These are phyloP conservation scores for Centruroides sculpturatus DNA, from an alignment of 1,140 invertebrate species.

Conservation along the genomic window DNA sequence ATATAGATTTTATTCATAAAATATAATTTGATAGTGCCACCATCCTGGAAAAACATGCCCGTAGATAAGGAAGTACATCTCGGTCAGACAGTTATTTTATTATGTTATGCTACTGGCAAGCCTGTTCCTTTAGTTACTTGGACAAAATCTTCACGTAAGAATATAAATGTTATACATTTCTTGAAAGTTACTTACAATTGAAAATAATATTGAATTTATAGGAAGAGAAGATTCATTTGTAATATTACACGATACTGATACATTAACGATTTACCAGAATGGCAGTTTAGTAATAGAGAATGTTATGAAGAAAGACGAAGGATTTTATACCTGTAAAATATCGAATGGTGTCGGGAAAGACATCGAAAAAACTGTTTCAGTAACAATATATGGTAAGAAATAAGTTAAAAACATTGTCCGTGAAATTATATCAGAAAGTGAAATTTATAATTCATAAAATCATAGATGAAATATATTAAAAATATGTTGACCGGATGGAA, in stretches of 20 bases:
- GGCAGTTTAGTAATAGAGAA: not conserved
- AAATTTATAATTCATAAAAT: no score
- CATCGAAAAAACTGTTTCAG: slow-evolving; percentile 1
- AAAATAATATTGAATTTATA: no score
- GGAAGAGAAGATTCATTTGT: no score
- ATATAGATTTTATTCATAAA: no score
- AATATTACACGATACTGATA: no score
- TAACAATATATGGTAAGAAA: slow-evolving; percentile 7
- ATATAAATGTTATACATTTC: not conserved
- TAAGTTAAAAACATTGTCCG: no score
- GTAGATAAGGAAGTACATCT: slow-evolving; percentile 1
- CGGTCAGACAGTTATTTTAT: slow-evolving; percentile 1
- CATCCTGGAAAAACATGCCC: not conserved
- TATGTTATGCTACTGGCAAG: slow-evolving; percentile 1
- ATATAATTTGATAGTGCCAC: not conserved
- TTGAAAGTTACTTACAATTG: no score
- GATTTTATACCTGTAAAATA: slow-evolving; percentile 3
- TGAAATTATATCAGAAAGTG: no score
- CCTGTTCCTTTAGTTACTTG: slow-evolving; percentile 4
- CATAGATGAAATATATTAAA: no score
- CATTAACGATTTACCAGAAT: not conserved
- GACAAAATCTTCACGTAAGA: not conserved
- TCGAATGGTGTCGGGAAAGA: slow-evolving; percentile 2
- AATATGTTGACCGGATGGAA: no score
- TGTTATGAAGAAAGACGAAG: slow-evolving; percentile 6